These are phyloP conservation scores for Hyla sarda DNA, from an alignment of 2,113 vertebrate genomes.

Conservation along the genomic window DNA sequence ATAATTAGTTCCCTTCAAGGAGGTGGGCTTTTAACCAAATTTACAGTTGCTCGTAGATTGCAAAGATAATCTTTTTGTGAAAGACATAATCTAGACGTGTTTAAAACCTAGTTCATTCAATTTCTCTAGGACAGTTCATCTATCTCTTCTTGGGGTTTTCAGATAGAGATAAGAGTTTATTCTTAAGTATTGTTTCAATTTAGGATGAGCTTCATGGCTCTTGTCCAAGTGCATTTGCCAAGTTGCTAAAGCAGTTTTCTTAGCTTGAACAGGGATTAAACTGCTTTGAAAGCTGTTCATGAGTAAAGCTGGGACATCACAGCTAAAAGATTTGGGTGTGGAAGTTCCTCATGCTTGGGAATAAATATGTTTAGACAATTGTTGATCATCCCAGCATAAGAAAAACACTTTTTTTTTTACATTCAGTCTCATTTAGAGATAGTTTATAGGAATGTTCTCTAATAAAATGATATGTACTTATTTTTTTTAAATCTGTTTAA, in stretches of 20 bases:
- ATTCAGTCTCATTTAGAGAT: neutral
- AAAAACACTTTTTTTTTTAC: neutral
- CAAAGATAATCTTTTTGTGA: neutral
- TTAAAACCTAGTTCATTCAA: neutral
- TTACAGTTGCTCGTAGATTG: neutral
- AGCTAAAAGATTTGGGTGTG: slow-evolving; percentile 22
- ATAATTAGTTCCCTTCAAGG: too few relatives aligned
- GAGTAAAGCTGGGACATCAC: slow-evolving; percentile 28
- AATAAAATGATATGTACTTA: neutral
- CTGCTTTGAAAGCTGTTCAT: slow-evolving; percentile 28
- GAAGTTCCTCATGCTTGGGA: neutral
- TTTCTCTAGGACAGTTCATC: neutral
- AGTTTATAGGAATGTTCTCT: neutral
- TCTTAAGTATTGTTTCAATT: slow-evolving; percentile 3
- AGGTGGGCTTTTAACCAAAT: neutral
- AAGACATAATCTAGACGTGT: neutral
- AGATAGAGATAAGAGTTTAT: slow-evolving; percentile 1
- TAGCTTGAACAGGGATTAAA: slow-evolving; percentile 22
- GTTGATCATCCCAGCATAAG: neutral
- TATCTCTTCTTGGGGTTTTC: neutral
- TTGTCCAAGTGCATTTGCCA: slow-evolving; percentile 19
- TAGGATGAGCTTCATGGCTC: neutral
- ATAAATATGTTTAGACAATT: neutral
- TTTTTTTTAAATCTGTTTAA: too few relatives aligned
- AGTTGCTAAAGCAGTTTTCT: slow-evolving; percentile 28